phyloP scores from a whole-genome alignment of 1,140 invertebrate species.

The Leptonema lineaticorne region DNA sequence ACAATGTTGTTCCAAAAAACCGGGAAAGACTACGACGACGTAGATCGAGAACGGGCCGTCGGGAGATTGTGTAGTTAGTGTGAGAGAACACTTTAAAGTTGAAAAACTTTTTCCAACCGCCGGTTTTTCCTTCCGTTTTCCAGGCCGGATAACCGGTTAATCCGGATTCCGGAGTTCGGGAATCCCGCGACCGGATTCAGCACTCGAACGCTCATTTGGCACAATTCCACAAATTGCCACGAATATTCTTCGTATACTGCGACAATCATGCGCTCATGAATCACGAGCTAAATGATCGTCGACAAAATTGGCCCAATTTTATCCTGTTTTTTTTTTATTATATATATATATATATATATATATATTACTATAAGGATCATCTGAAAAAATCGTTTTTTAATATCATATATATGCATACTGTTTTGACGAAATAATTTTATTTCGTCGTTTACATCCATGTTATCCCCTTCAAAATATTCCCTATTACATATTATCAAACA shows the following conservation, averaged over 20 bases:
- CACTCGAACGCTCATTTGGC: conserved; percentile 36
- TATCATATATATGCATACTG: no score
- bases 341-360: no score
- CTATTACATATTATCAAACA: no score
- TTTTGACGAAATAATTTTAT: no score
- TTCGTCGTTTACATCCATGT: no score
- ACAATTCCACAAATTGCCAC: conserved; percentile 7
- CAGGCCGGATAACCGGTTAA: neutral
- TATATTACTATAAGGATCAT: neutral
- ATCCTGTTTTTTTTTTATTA: no score
- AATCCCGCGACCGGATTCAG: conserved; percentile 15
- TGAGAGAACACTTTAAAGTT: neutral
- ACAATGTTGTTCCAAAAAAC: conserved; percentile 15
- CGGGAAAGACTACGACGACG: no score
- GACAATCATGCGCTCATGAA: conserved; percentile 17
- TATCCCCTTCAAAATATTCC: no score
- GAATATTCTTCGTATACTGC: conserved; percentile 6
- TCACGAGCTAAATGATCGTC: neutral
- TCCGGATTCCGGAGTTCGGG: neutral
- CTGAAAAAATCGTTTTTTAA: no score
- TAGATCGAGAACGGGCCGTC: neutral
- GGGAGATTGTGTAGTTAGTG: neutral
- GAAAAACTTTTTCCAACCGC: neutral
- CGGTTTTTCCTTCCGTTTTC: neutral
- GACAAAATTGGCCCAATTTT: conserved; percentile 12